Evolutionary conservation across 2,888 invertebrate species (phyloP).

Genomic region (Steromphala cineraria): DNA sequence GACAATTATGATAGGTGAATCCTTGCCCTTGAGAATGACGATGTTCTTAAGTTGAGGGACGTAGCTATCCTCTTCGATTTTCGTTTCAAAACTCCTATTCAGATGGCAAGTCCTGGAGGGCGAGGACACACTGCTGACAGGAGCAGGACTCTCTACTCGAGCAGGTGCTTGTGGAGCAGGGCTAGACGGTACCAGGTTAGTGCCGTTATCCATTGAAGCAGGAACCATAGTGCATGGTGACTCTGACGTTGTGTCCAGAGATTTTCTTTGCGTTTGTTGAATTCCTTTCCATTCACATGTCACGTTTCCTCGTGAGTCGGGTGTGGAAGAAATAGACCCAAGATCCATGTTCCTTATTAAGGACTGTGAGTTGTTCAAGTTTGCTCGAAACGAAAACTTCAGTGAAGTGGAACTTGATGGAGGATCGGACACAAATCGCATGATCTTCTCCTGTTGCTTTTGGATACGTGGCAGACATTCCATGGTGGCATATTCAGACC

Average conservation of each 20-base stretch:
- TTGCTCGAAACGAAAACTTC: neutral
- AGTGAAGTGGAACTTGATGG: neutral
- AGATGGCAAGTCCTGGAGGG: neutral
- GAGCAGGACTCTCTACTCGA: neutral
- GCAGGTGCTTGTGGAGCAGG: neutral
- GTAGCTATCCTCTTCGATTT: neutral
- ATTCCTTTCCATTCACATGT: neutral
- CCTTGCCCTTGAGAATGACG: neutral
- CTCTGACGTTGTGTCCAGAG: neutral
- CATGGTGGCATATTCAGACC: slow-evolving; percentile 6
- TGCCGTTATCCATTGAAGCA: neutral
- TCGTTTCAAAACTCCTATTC: neutral
- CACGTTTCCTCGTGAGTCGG: neutral
- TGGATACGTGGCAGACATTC: neutral
- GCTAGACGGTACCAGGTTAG: neutral
- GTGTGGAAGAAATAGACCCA: neutral
- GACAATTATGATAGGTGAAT: neutral
- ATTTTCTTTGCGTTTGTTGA: neutral
- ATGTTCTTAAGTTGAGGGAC: neutral
- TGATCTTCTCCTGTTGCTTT: neutral
- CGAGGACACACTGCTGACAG: no score
- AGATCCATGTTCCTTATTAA: neutral
- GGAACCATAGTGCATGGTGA: neutral
- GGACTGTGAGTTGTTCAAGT: neutral
- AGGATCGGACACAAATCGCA: neutral